A percentile compares a stretch with the other conserved stretches of the same genome.
Conservation (phyloP, 2,113 vertebrate species). For the Colinus virginianus region DNA sequence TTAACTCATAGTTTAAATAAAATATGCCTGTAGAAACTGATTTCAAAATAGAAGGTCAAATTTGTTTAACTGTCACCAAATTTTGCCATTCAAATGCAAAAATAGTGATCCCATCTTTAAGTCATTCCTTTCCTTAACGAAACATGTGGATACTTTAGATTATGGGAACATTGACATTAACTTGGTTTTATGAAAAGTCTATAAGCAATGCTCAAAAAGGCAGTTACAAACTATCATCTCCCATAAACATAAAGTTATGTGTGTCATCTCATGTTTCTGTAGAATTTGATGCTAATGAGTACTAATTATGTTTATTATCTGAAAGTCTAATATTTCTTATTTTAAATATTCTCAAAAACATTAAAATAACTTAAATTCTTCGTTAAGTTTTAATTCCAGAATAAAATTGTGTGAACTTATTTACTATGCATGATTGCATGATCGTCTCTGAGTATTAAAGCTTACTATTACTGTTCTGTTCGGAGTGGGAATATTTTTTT, state of each 20-base stretch:
- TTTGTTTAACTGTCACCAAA: background rate
- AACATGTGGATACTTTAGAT: background rate
- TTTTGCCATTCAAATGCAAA: background rate
- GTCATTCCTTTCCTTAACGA: background rate
- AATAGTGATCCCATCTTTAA: background rate
- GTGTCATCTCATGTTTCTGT: background rate
- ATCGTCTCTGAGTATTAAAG: background rate
- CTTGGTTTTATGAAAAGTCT: background rate
- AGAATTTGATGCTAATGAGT: background rate
- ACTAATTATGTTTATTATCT: background rate
- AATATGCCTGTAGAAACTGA: background rate
- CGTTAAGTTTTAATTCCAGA: background rate
- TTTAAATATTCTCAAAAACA: background rate
- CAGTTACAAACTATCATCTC: background rate
- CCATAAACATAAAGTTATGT: background rate
- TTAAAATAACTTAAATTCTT: background rate
- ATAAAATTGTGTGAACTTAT: background rate
- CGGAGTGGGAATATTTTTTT: background rate
- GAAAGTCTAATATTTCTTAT: background rate
- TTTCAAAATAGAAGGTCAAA: background rate
- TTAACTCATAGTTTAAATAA: background rate
- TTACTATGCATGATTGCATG: accelerated
- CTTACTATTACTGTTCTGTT: background rate
- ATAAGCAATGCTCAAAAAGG: background rate
- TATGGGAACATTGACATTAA: background rate